Conservation (phyloP, 1,140 invertebrate species). For the Andricus grossulariae region DNA sequence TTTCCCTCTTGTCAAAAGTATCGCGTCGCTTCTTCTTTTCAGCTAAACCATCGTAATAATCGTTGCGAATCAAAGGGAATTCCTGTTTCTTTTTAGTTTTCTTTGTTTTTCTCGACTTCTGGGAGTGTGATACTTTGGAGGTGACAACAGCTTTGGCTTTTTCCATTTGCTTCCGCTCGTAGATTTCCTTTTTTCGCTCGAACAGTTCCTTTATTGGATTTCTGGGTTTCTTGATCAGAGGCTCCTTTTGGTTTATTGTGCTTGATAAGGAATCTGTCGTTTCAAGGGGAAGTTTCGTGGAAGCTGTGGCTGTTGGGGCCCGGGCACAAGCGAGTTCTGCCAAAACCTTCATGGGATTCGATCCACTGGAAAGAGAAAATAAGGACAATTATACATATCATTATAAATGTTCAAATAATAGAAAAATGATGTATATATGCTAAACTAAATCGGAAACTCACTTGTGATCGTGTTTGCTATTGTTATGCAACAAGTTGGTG, state of each 20-base stretch:
- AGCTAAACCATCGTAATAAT: slow-evolving; percentile 57
- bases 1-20: slow-evolving; percentile 52
- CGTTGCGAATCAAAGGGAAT: slow-evolving; percentile 67
- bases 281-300: slow-evolving; percentile 41
- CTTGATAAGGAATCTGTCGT: slow-evolving; percentile 16
- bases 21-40: slow-evolving; percentile 69
- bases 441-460: slow-evolving; percentile 51
- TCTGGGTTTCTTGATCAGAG: slow-evolving; percentile 59
- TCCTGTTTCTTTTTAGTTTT: slow-evolving; percentile 63
- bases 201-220: slow-evolving; percentile 73
- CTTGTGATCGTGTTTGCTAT: slow-evolving; percentile 73
- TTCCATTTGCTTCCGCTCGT: slow-evolving; percentile 62
- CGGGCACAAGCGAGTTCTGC: slow-evolving; percentile 72
- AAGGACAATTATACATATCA: too few species aligned
- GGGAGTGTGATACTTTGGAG: neutral
- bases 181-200: slow-evolving; percentile 71
- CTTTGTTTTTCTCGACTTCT: slow-evolving; percentile 62
- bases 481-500: slow-evolving; percentile 70
- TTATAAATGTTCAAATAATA: neutral
- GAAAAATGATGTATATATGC: neutral
- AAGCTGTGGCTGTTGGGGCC: slow-evolving; percentile 62
- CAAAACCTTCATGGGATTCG: slow-evolving; percentile 72
- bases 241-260: slow-evolving; percentile 48
- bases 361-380: slow-evolving; percentile 61
- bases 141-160: slow-evolving; percentile 17